Base-by-base conservation (phyloP, 2,797 vertebrate species). In the Enteromius paludinosus region DNA sequence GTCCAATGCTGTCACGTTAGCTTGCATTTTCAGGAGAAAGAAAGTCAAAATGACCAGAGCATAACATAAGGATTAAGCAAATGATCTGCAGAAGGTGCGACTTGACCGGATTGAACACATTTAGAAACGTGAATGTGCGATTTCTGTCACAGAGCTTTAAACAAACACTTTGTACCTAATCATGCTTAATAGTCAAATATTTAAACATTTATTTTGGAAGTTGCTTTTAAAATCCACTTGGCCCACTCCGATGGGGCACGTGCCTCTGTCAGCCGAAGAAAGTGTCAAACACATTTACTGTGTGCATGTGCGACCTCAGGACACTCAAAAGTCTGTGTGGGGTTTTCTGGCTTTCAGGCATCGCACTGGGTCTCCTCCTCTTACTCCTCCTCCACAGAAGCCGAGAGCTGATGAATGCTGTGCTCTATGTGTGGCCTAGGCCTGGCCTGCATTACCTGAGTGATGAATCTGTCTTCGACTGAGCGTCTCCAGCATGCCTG, bases 401-500 rank as follows among this genome's bases (percentile, higher is more conserved):
- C 94, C 93, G 92, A 95, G 92, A 96, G 96, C 88, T 96, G 96
- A 92, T 98, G 97, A 95, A 98, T 97, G 7, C 95, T 94, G 85
- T 95, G 96, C 93, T 97, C 96, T 95, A 97, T 98, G 94, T 96
- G 93, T 96, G 96, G 93, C 96, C 94, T 86, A 97, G 94, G 92
- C 96, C 94, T 91, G 95, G 93, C 38, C 72, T 96, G 95, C 92
- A 95, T 96, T 92, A 97, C 97, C 95, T 98, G 97, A 95, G 96
- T 96, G 93, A 98, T 97, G 93, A 96, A 96, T 95, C 96, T 96
- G 95, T 98, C 96, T 92, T 95, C 95, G 91, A 93, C 94, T 84
- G 94, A 89, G 81, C 20, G 86, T 86, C 93, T 96, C 96, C 94
- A 96, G 94, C 96, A 98, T 94, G 92, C 95, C 96, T 92, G 97